phyloP scores from a whole-genome alignment of 2,888 invertebrate genomes.

The Nemoura dubitans region DNA sequence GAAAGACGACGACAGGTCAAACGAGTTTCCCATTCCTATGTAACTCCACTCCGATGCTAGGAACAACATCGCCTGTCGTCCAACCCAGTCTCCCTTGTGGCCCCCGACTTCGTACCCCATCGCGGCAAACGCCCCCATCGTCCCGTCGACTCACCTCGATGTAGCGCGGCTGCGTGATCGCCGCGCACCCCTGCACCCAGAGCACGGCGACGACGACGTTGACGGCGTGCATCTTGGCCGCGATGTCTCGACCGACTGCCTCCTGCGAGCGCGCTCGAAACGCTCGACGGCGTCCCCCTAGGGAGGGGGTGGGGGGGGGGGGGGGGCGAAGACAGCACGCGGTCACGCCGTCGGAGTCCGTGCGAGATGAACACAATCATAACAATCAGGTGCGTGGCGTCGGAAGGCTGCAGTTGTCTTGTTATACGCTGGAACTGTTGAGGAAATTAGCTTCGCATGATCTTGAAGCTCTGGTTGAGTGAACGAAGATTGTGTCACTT shows the following conservation, averaged over 20 bases:
- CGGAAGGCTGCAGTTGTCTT: too few relatives aligned
- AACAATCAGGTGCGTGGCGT: too few relatives aligned
- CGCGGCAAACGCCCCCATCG: neutral
- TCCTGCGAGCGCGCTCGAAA: neutral
- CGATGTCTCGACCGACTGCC: neutral
- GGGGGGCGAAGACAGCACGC: neutral
- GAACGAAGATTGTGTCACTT: too few relatives aligned
- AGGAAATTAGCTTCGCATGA: too few relatives aligned
- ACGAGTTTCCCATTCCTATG: too few relatives aligned
- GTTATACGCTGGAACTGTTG: too few relatives aligned
- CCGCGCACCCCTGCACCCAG: neutral
- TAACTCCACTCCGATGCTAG: too few relatives aligned
- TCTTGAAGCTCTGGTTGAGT: too few relatives aligned
- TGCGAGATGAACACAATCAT: neutral
- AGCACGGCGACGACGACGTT: neutral
- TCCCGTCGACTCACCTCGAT: neutral
- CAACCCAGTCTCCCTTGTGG: too few relatives aligned
- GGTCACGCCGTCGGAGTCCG: neutral
- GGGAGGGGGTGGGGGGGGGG: neutral
- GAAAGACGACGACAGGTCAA: too few relatives aligned
- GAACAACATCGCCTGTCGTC: too few relatives aligned
- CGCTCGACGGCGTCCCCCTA: neutral
- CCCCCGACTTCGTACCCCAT: too few relatives aligned
- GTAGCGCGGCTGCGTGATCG: neutral
- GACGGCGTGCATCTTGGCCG: neutral